A percentile compares a stretch with the other conserved stretches of the same genome.
phyloP scores from a whole-genome alignment of 2,797 vertebrate genomes.

The Graptemys geographica region DNA sequence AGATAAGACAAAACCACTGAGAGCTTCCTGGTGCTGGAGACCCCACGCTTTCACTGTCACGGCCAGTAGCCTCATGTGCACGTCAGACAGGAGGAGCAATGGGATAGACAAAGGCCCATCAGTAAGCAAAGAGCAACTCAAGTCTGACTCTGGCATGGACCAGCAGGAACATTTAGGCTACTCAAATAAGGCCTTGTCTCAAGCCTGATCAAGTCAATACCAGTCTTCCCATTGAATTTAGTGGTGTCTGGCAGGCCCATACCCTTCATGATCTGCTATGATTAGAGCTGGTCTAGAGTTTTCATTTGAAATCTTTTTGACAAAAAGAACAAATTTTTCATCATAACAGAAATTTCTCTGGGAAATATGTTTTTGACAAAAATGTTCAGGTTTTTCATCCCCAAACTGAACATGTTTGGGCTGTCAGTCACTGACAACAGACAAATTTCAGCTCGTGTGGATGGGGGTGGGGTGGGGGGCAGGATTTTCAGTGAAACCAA shows the following conservation, averaged over 20 bases:
- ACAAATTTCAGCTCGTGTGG: neutral
- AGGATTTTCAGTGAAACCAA: neutral
- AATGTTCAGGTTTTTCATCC: neutral
- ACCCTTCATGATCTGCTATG: neutral
- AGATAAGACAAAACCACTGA: too few species aligned
- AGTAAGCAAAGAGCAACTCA: neutral
- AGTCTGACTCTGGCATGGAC: neutral
- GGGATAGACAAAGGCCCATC: neutral
- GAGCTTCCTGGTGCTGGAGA: neutral
- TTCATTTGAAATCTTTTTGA: neutral
- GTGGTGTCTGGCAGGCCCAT: too few species aligned
- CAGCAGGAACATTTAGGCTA: neutral
- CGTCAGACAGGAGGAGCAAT: neutral
- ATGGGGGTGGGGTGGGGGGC: too few species aligned
- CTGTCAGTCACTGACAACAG: neutral
- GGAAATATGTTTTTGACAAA: neutral
- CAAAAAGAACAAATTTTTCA: neutral
- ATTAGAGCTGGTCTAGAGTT: neutral
- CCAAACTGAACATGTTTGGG: neutral
- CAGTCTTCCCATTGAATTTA: neutral
- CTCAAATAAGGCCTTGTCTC: neutral
- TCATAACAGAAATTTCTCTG: neutral
- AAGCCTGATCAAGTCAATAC: neutral
- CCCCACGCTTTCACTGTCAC: neutral
- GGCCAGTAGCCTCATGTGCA: too few species aligned